Conservation (phyloP, 2,888 invertebrate species). For the Pristionchus maxplancki region DNA sequence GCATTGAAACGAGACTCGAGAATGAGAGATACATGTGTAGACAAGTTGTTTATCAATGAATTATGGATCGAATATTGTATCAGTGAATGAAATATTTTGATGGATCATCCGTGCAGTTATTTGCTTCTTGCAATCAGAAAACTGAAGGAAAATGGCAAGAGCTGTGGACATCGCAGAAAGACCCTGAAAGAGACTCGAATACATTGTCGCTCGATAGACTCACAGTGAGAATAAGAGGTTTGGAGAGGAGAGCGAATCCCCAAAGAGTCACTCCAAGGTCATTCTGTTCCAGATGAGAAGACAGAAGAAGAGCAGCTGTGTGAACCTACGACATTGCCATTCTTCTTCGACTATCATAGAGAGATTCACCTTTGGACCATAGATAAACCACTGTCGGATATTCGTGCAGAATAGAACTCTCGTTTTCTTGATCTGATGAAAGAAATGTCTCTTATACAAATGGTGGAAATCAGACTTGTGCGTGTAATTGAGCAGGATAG, state of each 20-base stretch:
- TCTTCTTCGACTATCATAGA: too few species aligned
- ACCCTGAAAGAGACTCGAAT: not conserved
- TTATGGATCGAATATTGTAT: not conserved
- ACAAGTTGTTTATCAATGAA: slow-evolving; percentile 22
- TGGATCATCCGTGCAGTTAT: not conserved
- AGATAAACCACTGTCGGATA: slow-evolving; percentile 17
- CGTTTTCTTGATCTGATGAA: slow-evolving; percentile 20
- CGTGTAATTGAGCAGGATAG: slow-evolving; percentile 22
- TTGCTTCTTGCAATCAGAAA: slow-evolving; percentile 15
- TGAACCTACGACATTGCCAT: not conserved
- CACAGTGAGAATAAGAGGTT: slow-evolving; percentile 21
- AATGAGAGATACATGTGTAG: not conserved
- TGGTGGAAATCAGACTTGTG: not conserved
- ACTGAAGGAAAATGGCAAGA: slow-evolving; percentile 27
- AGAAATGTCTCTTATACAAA: not conserved
- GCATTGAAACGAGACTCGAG: not conserved
- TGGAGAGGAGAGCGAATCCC: slow-evolving; percentile 26
- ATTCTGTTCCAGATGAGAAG: slow-evolving; percentile 42
- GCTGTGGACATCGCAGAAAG: slow-evolving; percentile 37
- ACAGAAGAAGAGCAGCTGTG: slow-evolving; percentile 16
- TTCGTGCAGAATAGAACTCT: slow-evolving; percentile 22
- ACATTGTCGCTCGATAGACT: not conserved
- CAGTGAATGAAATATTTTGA: not conserved
- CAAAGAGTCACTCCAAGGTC: slow-evolving; percentile 33
- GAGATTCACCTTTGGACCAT: not conserved